Conservation (phyloP, 2,888 invertebrate genomes). For the Imbricaverruca yamaguchii region DNA sequence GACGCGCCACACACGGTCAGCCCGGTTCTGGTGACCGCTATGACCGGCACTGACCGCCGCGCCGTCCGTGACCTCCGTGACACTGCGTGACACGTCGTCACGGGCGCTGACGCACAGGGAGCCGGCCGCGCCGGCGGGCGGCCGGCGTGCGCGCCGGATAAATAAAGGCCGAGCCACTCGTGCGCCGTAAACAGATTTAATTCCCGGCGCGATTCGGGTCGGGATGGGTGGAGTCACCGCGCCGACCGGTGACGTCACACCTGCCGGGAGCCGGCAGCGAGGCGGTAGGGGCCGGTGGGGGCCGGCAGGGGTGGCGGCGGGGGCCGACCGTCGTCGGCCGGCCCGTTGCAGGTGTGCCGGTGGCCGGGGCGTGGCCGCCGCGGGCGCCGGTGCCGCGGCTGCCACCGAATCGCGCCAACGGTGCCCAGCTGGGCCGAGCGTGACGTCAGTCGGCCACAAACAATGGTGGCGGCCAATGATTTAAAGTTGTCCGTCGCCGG, state of each 20-base stretch:
- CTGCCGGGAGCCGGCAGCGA: not conserved
- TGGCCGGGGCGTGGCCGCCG: not conserved
- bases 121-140: not conserved
- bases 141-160: constrained; percentile 1
- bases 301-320: not conserved
- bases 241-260: not conserved
- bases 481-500: constrained; percentile 4
- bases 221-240: constrained; percentile 1
- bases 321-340: not conserved
- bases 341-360: not conserved
- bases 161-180: constrained; percentile 4
- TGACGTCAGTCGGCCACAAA: constrained; percentile 4
- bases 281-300: not conserved
- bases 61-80: too few relatives aligned
- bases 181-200: constrained; percentile 20
- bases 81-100: too few relatives aligned
- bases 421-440: not conserved
- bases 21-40: too few relatives aligned
- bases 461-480: constrained; percentile 14
- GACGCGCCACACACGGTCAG: too few relatives aligned
- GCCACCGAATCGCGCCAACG: not conserved
- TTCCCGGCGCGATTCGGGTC: constrained; percentile 7
- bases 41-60: too few relatives aligned
- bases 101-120: too few relatives aligned
- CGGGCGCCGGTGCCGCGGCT: not conserved